Conservation (phyloP, 2,113 vertebrate species). For the Erinaceus europaeus region DNA sequence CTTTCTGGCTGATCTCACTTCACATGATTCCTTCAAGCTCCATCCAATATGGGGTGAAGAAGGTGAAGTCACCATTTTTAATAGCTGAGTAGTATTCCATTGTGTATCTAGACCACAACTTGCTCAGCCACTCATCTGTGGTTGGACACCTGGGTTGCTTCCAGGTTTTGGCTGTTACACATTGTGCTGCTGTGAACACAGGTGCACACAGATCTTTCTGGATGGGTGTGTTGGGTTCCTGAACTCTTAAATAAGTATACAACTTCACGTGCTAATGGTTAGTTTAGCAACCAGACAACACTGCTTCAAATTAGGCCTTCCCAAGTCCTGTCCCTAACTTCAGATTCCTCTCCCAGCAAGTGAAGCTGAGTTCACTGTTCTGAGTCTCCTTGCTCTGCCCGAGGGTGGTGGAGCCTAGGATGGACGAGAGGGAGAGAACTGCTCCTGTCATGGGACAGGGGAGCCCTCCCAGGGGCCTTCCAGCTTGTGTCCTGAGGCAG, state of each 20-base stretch:
- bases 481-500: not conserved
- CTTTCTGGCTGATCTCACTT: too few relatives aligned
- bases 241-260: not conserved
- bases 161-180: too few relatives aligned
- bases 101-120: too few relatives aligned
- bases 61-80: too few relatives aligned
- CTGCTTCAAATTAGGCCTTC: not conserved
- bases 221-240: too few relatives aligned
- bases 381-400: not conserved
- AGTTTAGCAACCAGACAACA: not conserved
- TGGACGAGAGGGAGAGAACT: not conserved
- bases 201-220: too few relatives aligned
- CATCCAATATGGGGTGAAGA: too few relatives aligned
- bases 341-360: not conserved
- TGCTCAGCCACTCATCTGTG: too few relatives aligned
- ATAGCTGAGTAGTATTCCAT: too few relatives aligned
- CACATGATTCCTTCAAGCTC: too few relatives aligned
- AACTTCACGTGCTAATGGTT: not conserved
- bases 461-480: not conserved
- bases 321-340: fast-evolving
- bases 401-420: not conserved
- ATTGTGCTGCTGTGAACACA: too few relatives aligned
- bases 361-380: not conserved
- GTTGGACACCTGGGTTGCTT: too few relatives aligned
- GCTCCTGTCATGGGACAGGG: not conserved